Percentiles rank a stretch among this genome's conserved stretches.
Evolutionary conservation across 2,797 vertebrate genomes (phyloP).

Genomic region (Odontamblyopus rebecca): DNA sequence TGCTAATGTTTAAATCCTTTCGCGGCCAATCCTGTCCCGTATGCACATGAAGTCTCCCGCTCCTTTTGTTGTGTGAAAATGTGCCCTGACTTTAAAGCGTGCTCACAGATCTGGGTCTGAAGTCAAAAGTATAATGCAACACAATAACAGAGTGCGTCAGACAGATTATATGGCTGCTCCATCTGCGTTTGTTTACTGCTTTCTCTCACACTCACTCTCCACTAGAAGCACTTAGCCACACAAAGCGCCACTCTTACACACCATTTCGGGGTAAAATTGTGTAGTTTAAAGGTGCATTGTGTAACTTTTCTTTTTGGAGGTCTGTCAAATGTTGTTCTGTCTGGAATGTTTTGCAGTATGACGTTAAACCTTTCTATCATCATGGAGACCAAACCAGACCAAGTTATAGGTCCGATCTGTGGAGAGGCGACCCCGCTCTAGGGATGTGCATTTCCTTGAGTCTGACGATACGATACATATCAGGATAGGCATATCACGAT

Average conservation of each 20-base stretch:
- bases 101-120: background rate
- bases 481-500: no score
- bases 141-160: constrained; percentile 1
- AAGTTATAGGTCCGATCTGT: no score
- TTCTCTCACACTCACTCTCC: background rate
- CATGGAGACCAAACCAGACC: no score
- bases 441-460: no score
- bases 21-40: background rate
- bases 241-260: background rate
- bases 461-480: no score
- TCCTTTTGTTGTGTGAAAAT: constrained; percentile 1
- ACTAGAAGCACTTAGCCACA: background rate
- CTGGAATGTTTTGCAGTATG: no score
- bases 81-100: background rate
- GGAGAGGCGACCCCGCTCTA: background rate
- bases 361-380: no score
- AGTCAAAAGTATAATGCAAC: constrained; percentile 1
- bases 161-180: constrained; percentile 4
- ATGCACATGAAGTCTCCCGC: background rate
- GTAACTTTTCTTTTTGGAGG: no score
- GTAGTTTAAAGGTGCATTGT: background rate
- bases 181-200: background rate
- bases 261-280: background rate
- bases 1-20: background rate
- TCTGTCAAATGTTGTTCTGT: no score